Evolutionary conservation across 92 coral and sea anemone species (phyloP), one percentile per base, ranked within the genome.

Genomic region (Palythoa grandiflora): DNA sequence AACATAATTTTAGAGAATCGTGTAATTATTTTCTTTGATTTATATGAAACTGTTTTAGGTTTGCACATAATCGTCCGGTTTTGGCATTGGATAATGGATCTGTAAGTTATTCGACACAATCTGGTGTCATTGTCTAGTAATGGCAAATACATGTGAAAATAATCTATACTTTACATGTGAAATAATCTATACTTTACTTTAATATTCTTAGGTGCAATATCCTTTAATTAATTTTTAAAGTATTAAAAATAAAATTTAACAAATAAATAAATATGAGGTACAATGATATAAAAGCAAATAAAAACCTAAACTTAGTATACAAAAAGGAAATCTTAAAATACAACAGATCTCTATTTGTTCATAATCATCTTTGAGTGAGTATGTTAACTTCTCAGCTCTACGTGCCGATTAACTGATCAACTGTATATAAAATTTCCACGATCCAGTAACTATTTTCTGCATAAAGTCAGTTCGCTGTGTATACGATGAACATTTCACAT

Each of bases 41-140:
- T 81, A 68, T 66, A 65, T 81, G 38, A 81, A 81, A 81, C 75
- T 81, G 86, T 81, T 81, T 20, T 81, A 81, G 86, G 86, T 81
- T 65, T 52, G 39, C 60, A 66, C 65, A 66, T 81, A 81, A 81
- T 19, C 65, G 21, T 44, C 53, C 36, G 86, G 75, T 81, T 81
- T 81, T 81, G 39, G 60, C 86, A 66, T 13, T 44, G 86, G 86
- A 39, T 51, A 65, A n/a, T 40, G 75, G 61, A 65, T 50, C 86
- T 81, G 86, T 81, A 81, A 81, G 86, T 81, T 60, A 66, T 0
- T 9, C 12, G 71, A 36, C 70, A 3, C 71, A 36, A 14, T 17
- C 47, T 3, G 11, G 50, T 77, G 83, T 53, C 84, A 14, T 15
- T 36, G 8, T 39, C 37, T 52, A 21, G 35, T 17, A 21, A 51